Conservation (phyloP, 1,140 invertebrate genomes). For the Latrodectus geometricus region DNA sequence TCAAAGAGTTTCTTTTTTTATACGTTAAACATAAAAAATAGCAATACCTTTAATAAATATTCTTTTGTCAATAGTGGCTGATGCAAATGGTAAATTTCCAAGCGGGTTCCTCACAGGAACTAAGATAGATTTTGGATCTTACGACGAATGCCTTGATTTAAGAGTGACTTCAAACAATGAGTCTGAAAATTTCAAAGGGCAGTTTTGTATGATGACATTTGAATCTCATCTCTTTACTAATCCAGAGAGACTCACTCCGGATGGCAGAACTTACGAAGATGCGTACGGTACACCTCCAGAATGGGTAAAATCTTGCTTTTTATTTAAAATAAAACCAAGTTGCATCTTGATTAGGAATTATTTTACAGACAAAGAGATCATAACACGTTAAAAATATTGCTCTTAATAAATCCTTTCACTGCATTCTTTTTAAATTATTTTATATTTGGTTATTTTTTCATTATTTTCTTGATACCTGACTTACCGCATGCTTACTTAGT, state of each 20-base stretch:
- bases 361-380: too few relatives aligned
- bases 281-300: slow-evolving; percentile 7
- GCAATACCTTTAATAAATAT: not conserved
- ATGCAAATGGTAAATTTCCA: slow-evolving; percentile 41
- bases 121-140: slow-evolving; percentile 49
- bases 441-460: too few relatives aligned
- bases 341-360: too few relatives aligned
- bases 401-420: too few relatives aligned
- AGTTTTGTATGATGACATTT: slow-evolving; percentile 11
- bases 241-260: not conserved
- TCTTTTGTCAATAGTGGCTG: slow-evolving; percentile 37
- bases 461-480: too few relatives aligned
- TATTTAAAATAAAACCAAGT: too few relatives aligned
- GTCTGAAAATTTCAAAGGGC: slow-evolving; percentile 12
- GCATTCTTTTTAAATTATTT: too few relatives aligned
- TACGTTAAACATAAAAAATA: too few relatives aligned
- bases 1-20: too few relatives aligned
- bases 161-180: not conserved
- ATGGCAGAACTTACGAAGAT: slow-evolving; percentile 3
- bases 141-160: slow-evolving; percentile 55
- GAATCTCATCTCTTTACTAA: not conserved
- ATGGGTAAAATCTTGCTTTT: slow-evolving; percentile 1
- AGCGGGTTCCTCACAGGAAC: slow-evolving; percentile 53
- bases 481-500: too few relatives aligned
- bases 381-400: too few relatives aligned